phyloP scores from a whole-genome alignment of 2,797 vertebrate species.

The Sebastes minor region DNA sequence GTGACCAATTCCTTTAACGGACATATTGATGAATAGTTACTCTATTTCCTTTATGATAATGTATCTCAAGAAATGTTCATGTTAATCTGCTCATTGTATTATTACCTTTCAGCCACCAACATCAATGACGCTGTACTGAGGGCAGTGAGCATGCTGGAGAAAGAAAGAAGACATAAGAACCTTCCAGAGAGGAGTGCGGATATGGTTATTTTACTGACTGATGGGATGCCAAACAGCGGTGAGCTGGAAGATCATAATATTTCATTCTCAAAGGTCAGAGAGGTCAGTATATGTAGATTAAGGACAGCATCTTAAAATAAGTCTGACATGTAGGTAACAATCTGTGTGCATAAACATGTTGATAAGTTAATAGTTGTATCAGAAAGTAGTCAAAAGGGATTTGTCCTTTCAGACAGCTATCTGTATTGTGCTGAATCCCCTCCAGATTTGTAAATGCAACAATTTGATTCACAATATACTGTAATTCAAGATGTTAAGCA shows the following conservation, averaged over 20 bases:
- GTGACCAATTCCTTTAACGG: too few species aligned
- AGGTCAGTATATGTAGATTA: not conserved
- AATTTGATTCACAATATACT: too few species aligned
- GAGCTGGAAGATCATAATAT: not conserved
- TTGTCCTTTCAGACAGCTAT: not conserved
- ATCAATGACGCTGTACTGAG: slow-evolving; percentile 84
- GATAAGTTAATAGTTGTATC: not conserved
- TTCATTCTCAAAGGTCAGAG: not conserved
- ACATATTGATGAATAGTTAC: not conserved
- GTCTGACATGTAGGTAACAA: not conserved
- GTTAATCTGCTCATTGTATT: not conserved
- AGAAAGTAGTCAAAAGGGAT: not conserved
- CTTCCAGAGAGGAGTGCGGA: slow-evolving; percentile 79
- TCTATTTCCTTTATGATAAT: not conserved
- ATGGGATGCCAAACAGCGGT: slow-evolving; percentile 90
- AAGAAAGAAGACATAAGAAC: slow-evolving; percentile 54
- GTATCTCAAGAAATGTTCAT: not conserved
- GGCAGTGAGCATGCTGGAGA: slow-evolving; percentile 75
- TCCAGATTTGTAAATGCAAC: not conserved
- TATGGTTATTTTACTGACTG: slow-evolving; percentile 91
- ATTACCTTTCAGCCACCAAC: slow-evolving; percentile 83
- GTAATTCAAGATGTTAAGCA: not conserved
- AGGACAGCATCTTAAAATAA: not conserved
- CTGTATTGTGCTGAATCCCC: not conserved
- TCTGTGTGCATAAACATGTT: not conserved